Conservation (phyloP, 1,140 invertebrate genomes). For the Tetraneura akinire region DNA sequence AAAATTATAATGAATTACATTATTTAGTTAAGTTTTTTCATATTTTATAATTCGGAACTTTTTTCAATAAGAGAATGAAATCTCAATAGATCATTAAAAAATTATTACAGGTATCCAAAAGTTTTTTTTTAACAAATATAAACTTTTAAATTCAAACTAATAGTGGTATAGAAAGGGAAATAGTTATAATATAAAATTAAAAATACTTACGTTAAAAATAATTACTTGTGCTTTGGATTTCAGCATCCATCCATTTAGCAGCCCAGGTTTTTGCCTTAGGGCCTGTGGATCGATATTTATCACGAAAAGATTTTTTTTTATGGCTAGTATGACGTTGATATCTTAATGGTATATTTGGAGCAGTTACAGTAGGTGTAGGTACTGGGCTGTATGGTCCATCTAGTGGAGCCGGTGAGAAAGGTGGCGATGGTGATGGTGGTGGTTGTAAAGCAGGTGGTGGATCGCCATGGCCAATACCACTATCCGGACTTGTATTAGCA, state of each 20-base stretch:
- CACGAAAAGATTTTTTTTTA: slow-evolving; percentile 46
- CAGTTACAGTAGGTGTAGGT: slow-evolving; percentile 55
- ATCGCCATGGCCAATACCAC: slow-evolving; percentile 73
- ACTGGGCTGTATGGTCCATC: slow-evolving; percentile 59
- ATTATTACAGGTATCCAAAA: slow-evolving; percentile 3
- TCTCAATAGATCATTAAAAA: neutral
- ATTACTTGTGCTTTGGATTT: slow-evolving; percentile 45
- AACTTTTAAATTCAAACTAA: slow-evolving; percentile 45
- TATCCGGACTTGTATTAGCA: slow-evolving; percentile 74
- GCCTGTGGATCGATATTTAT: slow-evolving; percentile 35
- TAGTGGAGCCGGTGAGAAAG: slow-evolving; percentile 55
- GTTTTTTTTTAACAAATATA: slow-evolving; percentile 5
- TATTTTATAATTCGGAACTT: slow-evolving; percentile 18
- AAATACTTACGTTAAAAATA: slow-evolving; percentile 27
- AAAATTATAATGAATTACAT: neutral
- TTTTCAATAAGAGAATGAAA: neutral
- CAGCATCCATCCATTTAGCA: slow-evolving; percentile 46
- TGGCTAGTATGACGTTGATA: slow-evolving; percentile 46
- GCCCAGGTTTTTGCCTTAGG: slow-evolving; percentile 46
- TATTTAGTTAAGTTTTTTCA: neutral
- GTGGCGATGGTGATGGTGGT: slow-evolving; percentile 61
- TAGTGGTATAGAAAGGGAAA: neutral
- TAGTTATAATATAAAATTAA: neutral
- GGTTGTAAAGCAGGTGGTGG: slow-evolving; percentile 58
- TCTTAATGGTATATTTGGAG: slow-evolving; percentile 42